These are phyloP conservation scores for Xiphorhynchus erythropygius DNA, from an alignment of 2,797 vertebrate genomes.

Conservation along the genomic window DNA sequence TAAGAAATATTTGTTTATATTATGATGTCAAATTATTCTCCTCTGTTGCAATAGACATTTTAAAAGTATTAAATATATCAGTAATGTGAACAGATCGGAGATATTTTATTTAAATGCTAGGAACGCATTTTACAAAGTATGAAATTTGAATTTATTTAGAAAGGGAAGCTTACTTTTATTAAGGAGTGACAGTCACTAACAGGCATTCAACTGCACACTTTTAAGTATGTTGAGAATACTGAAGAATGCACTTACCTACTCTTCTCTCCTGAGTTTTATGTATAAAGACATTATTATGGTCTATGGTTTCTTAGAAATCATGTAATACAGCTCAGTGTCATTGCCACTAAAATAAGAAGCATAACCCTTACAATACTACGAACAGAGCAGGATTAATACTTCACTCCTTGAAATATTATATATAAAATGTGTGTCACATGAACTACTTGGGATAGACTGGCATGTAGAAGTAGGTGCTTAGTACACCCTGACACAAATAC, in stretches of 20 bases:
- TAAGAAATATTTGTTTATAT: constrained; percentile 65
- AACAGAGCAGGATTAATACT: neutral
- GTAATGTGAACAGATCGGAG: neutral
- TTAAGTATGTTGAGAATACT: neutral
- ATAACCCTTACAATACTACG: neutral
- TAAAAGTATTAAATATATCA: neutral
- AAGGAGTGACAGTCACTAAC: neutral
- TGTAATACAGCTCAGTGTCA: neutral
- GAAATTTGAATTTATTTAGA: neutral
- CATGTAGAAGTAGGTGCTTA: neutral
- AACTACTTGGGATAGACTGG: neutral
- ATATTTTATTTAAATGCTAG: neutral
- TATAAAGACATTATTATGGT: neutral
- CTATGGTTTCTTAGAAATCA: neutral
- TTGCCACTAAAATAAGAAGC: neutral
- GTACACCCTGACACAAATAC: neutral
- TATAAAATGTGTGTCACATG: neutral
- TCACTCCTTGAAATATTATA: neutral
- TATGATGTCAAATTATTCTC: neutral
- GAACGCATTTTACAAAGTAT: neutral
- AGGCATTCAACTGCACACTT: neutral
- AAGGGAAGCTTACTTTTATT: neutral
- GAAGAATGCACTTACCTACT: constrained; percentile 26
- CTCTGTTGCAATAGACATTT: neutral
- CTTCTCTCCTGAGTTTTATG: neutral